A percentile compares a stretch with the other conserved stretches of the same genome.
phyloP scores from a whole-genome alignment of 2,797 vertebrate genomes.

The Apogon hyalosoma region DNA sequence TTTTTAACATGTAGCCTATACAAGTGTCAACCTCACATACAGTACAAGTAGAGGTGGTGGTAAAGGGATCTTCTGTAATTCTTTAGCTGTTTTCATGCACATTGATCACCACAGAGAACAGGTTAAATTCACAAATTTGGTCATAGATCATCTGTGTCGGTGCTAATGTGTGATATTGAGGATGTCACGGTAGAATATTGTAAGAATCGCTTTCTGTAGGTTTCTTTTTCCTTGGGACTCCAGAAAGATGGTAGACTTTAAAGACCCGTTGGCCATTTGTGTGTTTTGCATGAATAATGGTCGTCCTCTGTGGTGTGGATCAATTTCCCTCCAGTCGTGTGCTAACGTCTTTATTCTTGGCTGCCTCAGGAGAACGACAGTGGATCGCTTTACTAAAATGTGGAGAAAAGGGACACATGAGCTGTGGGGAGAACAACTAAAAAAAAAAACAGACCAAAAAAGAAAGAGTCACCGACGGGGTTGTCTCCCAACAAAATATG shows the following conservation, averaged over 20 bases:
- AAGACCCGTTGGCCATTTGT: constrained; percentile 20
- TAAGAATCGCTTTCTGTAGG: background rate
- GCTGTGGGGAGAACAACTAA: background rate
- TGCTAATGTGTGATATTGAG: background rate
- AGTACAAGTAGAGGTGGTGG: background rate
- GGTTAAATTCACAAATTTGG: background rate
- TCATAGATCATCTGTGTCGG: background rate
- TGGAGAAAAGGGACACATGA: constrained; percentile 8
- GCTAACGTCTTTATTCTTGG: constrained; percentile 41
- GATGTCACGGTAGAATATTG: background rate
- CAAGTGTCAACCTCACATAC: background rate
- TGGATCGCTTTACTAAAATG: constrained; percentile 34
- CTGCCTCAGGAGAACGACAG: constrained; percentile 15
- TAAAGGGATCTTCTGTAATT: background rate
- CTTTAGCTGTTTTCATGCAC: no score
- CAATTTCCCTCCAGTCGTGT: constrained; percentile 14
- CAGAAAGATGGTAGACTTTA: background rate
- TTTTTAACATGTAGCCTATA: background rate
- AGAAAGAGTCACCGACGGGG: constrained; percentile 14
- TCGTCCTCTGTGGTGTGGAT: constrained; percentile 17
- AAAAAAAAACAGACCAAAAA: background rate
- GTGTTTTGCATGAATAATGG: constrained; percentile 19
- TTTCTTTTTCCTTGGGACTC: constrained; percentile 1
- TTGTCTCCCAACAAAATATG: constrained; percentile 16
- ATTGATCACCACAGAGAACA: no score